These are phyloP conservation scores for Smutsia temminckii DNA, from an alignment of 2,797 vertebrate genomes.

Conservation along the genomic window DNA sequence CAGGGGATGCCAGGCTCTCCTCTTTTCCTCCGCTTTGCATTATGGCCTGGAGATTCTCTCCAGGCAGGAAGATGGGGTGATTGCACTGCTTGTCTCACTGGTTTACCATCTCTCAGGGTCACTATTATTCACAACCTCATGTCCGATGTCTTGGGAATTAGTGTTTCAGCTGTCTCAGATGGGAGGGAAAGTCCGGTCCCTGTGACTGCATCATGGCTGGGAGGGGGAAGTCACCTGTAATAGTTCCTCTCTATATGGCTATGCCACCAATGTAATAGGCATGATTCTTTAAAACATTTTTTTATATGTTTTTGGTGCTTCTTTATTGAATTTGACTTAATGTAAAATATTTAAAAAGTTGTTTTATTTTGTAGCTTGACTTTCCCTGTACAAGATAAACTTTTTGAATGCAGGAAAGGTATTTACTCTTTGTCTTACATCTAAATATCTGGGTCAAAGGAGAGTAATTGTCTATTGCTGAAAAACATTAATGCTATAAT, in stretches of 20 bases:
- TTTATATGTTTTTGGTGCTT: not conserved
- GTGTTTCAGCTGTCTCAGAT: accelerated
- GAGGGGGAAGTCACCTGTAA: no score
- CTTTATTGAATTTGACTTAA: not conserved
- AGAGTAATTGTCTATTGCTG: not conserved
- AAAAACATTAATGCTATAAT: not conserved
- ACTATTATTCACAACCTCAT: no score
- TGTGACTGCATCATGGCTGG: not conserved
- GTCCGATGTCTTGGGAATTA: not conserved
- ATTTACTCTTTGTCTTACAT: not conserved
- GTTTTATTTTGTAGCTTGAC: not conserved
- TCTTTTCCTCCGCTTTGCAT: accelerated
- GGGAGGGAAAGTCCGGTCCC: no score
- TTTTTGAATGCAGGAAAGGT: not conserved
- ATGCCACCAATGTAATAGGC: not conserved
- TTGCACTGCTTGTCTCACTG: accelerated
- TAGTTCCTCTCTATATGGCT: not conserved
- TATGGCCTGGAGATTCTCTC: accelerated
- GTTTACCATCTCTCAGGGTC: not conserved
- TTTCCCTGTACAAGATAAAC: not conserved
- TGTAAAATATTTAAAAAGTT: not conserved
- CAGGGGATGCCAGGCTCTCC: accelerated
- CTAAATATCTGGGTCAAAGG: not conserved
- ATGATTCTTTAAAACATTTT: not conserved
- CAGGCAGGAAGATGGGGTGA: not conserved